Conservation (phyloP, 2,888 invertebrate species). For the Dolichopus griseipennis region DNA sequence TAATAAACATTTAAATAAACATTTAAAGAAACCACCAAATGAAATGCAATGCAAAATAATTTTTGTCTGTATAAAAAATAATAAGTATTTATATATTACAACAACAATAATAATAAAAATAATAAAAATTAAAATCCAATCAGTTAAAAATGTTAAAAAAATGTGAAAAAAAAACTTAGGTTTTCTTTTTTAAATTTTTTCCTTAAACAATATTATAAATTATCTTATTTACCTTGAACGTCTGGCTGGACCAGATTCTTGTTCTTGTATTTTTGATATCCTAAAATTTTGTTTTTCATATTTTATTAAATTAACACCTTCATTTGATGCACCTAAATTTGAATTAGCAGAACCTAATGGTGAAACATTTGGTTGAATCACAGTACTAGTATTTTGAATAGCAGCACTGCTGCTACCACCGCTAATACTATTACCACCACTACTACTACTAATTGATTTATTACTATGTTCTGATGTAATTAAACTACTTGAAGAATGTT, state of each 20-base stretch:
- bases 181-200: too few relatives aligned
- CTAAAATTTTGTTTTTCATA: constrained; percentile 48
- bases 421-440: background rate
- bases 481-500: constrained; percentile 11
- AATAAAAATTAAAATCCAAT: background rate
- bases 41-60: constrained; percentile 11
- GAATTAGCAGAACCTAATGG: constrained; percentile 11
- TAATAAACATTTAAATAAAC: background rate
- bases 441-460: background rate
- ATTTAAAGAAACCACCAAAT: constrained; percentile 7
- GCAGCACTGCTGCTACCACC: constrained; percentile 7
- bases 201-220: too few relatives aligned
- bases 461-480: background rate
- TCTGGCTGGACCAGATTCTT: constrained; percentile 47
- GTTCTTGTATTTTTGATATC: constrained; percentile 43
- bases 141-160: too few relatives aligned
- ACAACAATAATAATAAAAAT: background rate
- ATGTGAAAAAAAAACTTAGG: too few relatives aligned
- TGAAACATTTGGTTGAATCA: constrained; percentile 24
- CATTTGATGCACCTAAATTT: constrained; percentile 38
- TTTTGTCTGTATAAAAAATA: constrained; percentile 7
- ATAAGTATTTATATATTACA: background rate
- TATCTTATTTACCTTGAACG: constrained; percentile 46
- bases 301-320: constrained; percentile 46
- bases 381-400: background rate